phyloP scores from a whole-genome alignment of 2,888 invertebrate genomes.

The Nowickia ferox region DNA sequence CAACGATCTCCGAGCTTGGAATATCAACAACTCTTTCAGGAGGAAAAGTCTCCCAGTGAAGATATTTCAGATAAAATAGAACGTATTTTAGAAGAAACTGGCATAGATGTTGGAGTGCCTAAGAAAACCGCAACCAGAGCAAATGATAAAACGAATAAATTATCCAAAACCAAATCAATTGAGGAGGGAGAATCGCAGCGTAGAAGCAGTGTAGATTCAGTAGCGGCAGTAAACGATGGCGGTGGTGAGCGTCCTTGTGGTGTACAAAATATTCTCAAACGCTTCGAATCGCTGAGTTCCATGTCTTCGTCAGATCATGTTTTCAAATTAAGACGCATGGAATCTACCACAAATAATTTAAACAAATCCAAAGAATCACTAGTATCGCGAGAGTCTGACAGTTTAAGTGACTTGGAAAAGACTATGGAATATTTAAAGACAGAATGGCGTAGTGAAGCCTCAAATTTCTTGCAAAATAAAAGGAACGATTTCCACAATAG shows the following conservation, averaged over 20 bases:
- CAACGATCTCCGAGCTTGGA: slow-evolving; percentile 81
- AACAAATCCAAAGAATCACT: slow-evolving; percentile 79
- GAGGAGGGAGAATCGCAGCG: slow-evolving; percentile 78
- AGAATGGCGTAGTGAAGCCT: slow-evolving; percentile 82
- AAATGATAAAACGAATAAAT: slow-evolving; percentile 76
- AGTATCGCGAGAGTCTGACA: slow-evolving; percentile 77
- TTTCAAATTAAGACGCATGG: slow-evolving; percentile 79
- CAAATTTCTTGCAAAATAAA: slow-evolving; percentile 81
- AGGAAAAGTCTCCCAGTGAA: slow-evolving; percentile 82
- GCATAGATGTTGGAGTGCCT: slow-evolving; percentile 78
- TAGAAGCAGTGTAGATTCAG: neutral
- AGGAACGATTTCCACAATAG: slow-evolving; percentile 79
- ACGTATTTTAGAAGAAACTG: slow-evolving; percentile 80
- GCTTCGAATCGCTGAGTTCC: slow-evolving; percentile 81
- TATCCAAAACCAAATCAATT: slow-evolving; percentile 79
- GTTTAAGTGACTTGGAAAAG: slow-evolving; percentile 80
- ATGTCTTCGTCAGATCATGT: slow-evolving; percentile 76
- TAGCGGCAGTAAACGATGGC: slow-evolving; percentile 66
- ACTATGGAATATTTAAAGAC: slow-evolving; percentile 82
- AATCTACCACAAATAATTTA: slow-evolving; percentile 79
- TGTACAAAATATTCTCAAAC: slow-evolving; percentile 80
- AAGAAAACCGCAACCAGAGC: slow-evolving; percentile 9
- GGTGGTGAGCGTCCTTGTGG: slow-evolving; percentile 75
- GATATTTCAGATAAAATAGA: slow-evolving; percentile 82
- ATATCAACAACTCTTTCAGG: slow-evolving; percentile 81